Base-by-base conservation (phyloP, 2,888 invertebrate species). In the Azorinus chamasolen region DNA sequence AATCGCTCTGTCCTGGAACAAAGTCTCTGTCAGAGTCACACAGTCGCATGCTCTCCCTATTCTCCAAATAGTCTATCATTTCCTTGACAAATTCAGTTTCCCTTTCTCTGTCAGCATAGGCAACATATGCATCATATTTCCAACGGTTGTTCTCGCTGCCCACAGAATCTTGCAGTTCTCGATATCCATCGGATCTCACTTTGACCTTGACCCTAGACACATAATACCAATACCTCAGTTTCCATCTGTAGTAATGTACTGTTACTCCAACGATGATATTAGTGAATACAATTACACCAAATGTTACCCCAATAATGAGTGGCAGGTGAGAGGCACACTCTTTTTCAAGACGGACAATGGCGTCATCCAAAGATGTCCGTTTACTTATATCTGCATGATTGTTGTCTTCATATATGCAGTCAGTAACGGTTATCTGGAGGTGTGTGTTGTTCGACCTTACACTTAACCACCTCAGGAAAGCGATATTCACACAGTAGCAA, bases 201-300 rank as follows among this genome's bases (percentile, higher is more conserved):
- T 37, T n/a, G 20, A 39, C 43, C 5, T 58, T 43, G 22, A 45
- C 25, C 10, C 51, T 18, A 12, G 59, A 53, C 10, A 69, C 64
- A 25, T 69, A 65, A 37, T 75, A 75, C 75, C 75, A 75, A 46
- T 75, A 75, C 16, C 69, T 39, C 16, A 69, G 41, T 25, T 55
- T 69, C 75, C 75, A 75, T 22, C 69, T 50, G 39, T 57, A 70
- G 0, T 69, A 46, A 24, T 75, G 51, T 0, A 59, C 51, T 1
- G 61, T 18, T 12, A 63, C 25, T 2, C 53, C 50, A 3, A 69
- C 43, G 12, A 62, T 46, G 6, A 41, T 41, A 18, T 63, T 58
- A 4, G 58, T 14, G 6, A 74, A n/a, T 12, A 63, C 50, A 18
- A 57, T 32, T 22, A 74, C 22, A 1, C 51, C 22, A 12, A 62